Conservation (phyloP, 2,113 vertebrate genomes). For the Otus sunia region DNA sequence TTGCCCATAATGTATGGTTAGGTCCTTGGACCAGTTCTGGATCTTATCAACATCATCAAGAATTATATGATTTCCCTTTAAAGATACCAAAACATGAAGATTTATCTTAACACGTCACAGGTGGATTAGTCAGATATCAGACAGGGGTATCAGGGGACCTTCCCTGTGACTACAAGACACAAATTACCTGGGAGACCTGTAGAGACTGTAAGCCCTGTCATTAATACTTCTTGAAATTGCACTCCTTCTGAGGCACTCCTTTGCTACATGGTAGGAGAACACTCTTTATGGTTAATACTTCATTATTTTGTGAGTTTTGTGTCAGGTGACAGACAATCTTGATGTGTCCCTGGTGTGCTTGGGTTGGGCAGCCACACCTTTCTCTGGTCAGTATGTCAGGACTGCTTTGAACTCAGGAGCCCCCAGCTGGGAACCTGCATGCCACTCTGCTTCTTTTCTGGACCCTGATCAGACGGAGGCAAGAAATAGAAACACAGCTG, state of each 20-base stretch:
- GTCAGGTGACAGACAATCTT: not conserved
- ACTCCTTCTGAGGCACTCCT: not conserved
- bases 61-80: not conserved
- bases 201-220: not conserved
- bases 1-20: not conserved
- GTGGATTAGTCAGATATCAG: not conserved
- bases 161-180: not conserved
- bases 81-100: not conserved
- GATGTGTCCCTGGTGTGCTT: no score
- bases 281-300: not conserved
- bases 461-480: not conserved
- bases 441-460: not conserved
- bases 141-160: no score
- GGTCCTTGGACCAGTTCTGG: not conserved
- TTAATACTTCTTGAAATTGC: not conserved
- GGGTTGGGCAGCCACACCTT: not conserved
- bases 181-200: not conserved
- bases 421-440: not conserved
- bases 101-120: not conserved
- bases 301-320: not conserved
- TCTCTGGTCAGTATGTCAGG: not conserved
- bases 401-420: not conserved
- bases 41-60: not conserved
- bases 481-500: conserved; percentile 33
- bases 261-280: not conserved